Evolutionary conservation across 2,113 vertebrate genomes (phyloP).

Genomic region (Hyperoodon ampullatus): DNA sequence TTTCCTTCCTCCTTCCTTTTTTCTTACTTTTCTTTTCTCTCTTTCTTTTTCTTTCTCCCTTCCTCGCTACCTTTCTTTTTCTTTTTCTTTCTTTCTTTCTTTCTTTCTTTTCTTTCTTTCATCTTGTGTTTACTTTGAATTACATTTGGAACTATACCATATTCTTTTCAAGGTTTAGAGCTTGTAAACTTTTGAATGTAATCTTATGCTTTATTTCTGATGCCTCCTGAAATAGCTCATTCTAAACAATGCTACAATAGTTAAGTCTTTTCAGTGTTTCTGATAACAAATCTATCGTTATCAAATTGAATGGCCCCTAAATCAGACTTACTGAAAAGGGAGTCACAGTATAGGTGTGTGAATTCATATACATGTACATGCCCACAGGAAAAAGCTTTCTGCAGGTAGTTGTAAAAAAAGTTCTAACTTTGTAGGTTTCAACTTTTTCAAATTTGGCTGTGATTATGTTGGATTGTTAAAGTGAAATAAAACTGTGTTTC

Average conservation of each 20-base stretch:
- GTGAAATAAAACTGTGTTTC: background rate
- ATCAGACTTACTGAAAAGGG: background rate
- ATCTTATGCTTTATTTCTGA: background rate
- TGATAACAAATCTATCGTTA: background rate
- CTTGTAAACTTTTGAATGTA: background rate
- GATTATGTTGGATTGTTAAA: background rate
- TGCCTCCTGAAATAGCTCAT: background rate
- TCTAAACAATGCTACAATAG: background rate
- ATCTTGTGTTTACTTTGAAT: background rate
- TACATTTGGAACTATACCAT: background rate
- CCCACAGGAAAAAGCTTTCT: background rate
- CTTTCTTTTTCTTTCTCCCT: background rate
- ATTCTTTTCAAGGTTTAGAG: background rate
- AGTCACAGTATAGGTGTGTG: background rate
- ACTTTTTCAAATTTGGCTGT: background rate
- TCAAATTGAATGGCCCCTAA: background rate
- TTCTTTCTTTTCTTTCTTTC: background rate
- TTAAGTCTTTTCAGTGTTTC: conserved; percentile 22
- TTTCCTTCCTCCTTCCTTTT: too few relatives aligned
- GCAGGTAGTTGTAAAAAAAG: background rate
- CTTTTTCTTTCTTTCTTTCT: background rate
- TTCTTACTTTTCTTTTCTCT: background rate
- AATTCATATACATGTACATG: background rate
- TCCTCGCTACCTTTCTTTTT: too few relatives aligned
- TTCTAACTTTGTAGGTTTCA: background rate